Evolutionary conservation across 1,140 invertebrate species (phyloP), one percentile per base, ranked within the genome.

Genomic region (Periplaneta americana): DNA sequence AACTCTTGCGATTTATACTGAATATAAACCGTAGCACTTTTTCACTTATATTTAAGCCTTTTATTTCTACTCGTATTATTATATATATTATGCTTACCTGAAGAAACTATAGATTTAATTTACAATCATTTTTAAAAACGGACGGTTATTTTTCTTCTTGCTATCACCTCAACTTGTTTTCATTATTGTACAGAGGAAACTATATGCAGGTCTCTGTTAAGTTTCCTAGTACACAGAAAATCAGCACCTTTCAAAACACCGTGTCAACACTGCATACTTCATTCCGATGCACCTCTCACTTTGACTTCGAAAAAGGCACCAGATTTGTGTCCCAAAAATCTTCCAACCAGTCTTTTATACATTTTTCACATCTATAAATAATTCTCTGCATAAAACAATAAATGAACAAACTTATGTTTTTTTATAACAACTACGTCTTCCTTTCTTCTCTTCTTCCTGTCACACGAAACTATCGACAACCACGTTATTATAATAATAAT

Each of bases 301-400:
- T 13, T 66, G 48, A 66, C 48, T 48, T 66, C n/a, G 48, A 66
- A 66, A 66, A 66, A 66, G 48, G 48, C 48, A 66, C 48, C 48
- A 28, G 48, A 66, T 66, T 66, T 66, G 48, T 66, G 48, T 66
- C 48, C 48, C 48, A 66, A 66, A 66, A n/a, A n/a, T 66, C 48
- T 28, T 66, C 48, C 48, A 66, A 66, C 48, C 4, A 9, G 4
- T 28, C 22, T 66, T 39, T 15, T 48, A 48, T 48, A 48, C 3
- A 48, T 48, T 48, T 66, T 28, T 66, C 48, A 66, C 48, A 37
- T 37, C 77, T 80, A 80, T 75, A 80, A 80, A 80, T 80, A 80
- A 80, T 80, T 74, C 80, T 80, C 80, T 80, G 48, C 37, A 80
- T 79, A 79, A 32, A 79, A 80, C 80, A 80, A 80, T 66, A 75